These are phyloP conservation scores for Cheiracanthium punctorium DNA, from an alignment of 2,888 invertebrate species.

Conservation along the genomic window DNA sequence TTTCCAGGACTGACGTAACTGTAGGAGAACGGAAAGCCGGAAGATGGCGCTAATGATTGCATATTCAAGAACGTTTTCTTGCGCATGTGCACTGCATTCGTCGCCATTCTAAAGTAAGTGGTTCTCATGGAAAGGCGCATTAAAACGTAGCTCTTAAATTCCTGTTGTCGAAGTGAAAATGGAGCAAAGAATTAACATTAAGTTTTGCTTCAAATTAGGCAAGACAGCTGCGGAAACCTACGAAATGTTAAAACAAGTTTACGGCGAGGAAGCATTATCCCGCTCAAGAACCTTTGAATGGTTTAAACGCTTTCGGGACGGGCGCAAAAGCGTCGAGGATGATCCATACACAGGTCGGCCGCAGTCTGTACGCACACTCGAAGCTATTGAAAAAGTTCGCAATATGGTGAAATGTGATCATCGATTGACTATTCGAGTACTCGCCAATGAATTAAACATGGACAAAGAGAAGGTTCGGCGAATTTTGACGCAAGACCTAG, in stretches of 20 bases:
- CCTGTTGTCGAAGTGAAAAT: background rate
- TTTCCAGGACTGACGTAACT: too few species aligned
- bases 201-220: background rate
- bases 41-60: too few species aligned
- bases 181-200: background rate
- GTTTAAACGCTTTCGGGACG: background rate
- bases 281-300: background rate
- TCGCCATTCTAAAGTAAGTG: too few species aligned
- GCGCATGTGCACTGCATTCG: too few species aligned
- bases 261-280: background rate
- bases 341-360: background rate
- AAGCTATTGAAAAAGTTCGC: background rate
- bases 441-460: slow-evolving; percentile 6
- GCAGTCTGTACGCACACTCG: background rate
- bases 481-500: slow-evolving; percentile 20
- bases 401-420: background rate
- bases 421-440: background rate
- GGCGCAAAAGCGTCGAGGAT: slow-evolving; percentile 2
- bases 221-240: background rate
- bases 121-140: too few species aligned
- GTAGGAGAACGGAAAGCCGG: too few species aligned
- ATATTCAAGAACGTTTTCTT: too few species aligned
- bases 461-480: background rate
- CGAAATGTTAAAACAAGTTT: background rate
- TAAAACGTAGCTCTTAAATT: background rate